Base-by-base conservation (phyloP, 1,140 invertebrate species). In the Littorina saxatilis region DNA sequence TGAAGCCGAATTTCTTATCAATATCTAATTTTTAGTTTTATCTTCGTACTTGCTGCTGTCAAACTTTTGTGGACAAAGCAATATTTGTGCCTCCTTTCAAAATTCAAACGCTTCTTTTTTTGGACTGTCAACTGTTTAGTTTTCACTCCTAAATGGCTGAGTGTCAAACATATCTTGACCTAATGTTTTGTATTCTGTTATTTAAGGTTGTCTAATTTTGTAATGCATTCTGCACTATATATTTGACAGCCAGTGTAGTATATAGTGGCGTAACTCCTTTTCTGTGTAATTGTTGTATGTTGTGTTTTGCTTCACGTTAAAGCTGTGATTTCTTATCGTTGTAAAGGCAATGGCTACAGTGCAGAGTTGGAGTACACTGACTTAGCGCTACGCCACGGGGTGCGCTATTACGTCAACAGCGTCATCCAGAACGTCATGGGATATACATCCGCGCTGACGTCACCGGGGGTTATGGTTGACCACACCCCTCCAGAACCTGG, bases 401-500 rank as follows among this genome's bases (percentile, higher is more conserved):
- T 58, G n/a, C 47, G 32, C 9, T 86, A 86, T 76, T 83, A 79
- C 61, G 50, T 87, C 0, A 87, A 86, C 37, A 78, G 79, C 27
- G 78, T 81, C 20, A 55, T 86, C 11, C 66, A 39, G 1, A 86
- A 87, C 40, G 47, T 32, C 2, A 55, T 87, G 15, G 84, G 81
- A 17, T 86, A 86, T 52, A 82, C 43, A n/a, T 63, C 72, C 23
- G 80, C 74, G 50, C 50, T 86, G 15, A 58, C 80, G 35, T 83
- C 83, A 4, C 9, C 39, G 13, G 86, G 84, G 27, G 86, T 83
- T 4, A 80, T 85, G n/a, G 83, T 84, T 20, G 86, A 87, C 43
- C 77, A 80, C 20, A 85, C 84, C 2, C 83, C 84, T 17, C 86
- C 86, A 39, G 82, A 82, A 39, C 76, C 86, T 29, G 84, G 81